Evolutionary conservation across 2,797 vertebrate genomes (phyloP).

Genomic region (Channa striata): DNA sequence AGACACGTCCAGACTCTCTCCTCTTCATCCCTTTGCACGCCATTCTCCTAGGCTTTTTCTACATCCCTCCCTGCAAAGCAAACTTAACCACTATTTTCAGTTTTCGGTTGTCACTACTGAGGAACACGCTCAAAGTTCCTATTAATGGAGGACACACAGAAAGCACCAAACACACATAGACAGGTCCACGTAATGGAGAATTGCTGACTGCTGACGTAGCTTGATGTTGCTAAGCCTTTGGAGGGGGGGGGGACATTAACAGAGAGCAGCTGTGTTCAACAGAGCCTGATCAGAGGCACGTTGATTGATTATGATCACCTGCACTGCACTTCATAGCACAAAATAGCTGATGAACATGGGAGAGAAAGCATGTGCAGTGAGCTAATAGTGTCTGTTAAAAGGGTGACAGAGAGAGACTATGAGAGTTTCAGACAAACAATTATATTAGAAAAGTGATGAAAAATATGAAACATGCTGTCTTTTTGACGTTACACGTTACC

Average conservation of each 20-base stretch:
- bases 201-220: constrained; percentile 69
- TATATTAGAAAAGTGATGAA: constrained; percentile 2
- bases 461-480: constrained; percentile 27
- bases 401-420: neutral
- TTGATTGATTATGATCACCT: constrained; percentile 67
- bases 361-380: constrained; percentile 5
- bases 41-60: constrained; percentile 4
- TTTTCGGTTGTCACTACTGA: constrained; percentile 19
- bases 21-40: constrained; percentile 3
- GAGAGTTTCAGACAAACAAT: constrained; percentile 26
- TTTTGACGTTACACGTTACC: too few relatives aligned
- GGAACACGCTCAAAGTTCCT: constrained; percentile 29
- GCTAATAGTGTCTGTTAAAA: constrained; percentile 18
- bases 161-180: constrained; percentile 31
- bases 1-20: neutral
- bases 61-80: constrained; percentile 18
- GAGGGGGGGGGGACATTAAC: constrained; percentile 36
- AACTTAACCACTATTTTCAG: constrained; percentile 17
- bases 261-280: constrained; percentile 68
- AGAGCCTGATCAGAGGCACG: constrained; percentile 31
- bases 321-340: constrained; percentile 9
- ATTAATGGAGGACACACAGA: constrained; percentile 30
- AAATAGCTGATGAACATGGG: constrained; percentile 22
- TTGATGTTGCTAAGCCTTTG: constrained; percentile 57
- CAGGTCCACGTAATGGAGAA: constrained; percentile 44